Base-by-base conservation (phyloP, 2,113 vertebrate species). In the Pelvicachromis taeniatus region DNA sequence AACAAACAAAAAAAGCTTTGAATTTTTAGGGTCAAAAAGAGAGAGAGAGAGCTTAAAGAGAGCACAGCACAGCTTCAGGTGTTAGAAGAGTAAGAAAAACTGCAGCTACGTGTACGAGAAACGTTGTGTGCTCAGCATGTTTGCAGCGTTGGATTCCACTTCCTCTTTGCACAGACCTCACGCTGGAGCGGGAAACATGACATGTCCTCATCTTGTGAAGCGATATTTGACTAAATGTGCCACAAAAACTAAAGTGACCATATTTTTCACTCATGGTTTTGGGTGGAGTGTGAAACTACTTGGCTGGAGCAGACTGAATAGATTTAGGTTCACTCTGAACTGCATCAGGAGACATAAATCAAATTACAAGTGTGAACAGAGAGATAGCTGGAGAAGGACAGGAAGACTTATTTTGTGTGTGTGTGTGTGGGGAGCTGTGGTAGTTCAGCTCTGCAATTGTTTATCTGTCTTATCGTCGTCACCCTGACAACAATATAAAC, bases 401-500 rank as follows among this genome's bases (percentile, higher is more conserved):
- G 58, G 33, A 40, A 75, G 52, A 29, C 63, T 17, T 73, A 7
- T 54, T 59, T 58, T 78, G 61, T 61, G 52, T 70, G 70, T 58
- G 40, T 79, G 55, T 63, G 54, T 59, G 84, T 61, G 81, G 56
- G 84, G 45, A 89, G 86, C 85, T 88, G 87, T 84, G 54, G 13
- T 58, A 33, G 83, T 86, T 93, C 83, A 88, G 48, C 83, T 86
- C 54, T 77, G 78, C 85, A 48, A 87, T 54, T 92, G 88, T 89
- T 93, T 92, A 80, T 90, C 94, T 23, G 68, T 89, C 89, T 88
- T 87, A 92, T 93, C 91, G 59, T 59, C 55, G 86, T 93, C 84
- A 26, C 92, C 88, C 85, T 78, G 88, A 86, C 88, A 80, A 87
- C 92, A 91, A 83, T 70, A 90, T 88, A 91, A 94, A 94, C 85